Evolutionary conservation across 2,797 vertebrate species (phyloP).

Genomic region (Betta splendens): DNA sequence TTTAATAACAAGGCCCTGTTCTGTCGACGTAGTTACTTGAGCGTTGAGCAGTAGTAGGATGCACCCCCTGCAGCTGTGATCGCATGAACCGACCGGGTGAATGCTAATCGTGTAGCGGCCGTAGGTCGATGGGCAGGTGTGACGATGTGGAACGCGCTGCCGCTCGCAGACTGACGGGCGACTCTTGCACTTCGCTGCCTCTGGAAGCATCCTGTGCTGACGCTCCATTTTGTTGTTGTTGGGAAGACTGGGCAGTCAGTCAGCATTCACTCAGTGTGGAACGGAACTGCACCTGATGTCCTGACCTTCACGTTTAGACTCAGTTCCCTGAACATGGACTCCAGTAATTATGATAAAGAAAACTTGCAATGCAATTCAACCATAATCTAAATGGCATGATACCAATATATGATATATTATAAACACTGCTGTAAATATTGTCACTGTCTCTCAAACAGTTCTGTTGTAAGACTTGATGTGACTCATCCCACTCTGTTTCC

Average conservation of each 20-base stretch:
- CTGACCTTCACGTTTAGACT: conserved; percentile 50
- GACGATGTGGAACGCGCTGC: not conserved
- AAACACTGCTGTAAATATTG: not conserved
- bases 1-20: conserved; percentile 9
- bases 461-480: conserved; percentile 11
- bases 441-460: conserved; percentile 18
- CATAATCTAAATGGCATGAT: not conserved
- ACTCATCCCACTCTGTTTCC: conserved; percentile 47
- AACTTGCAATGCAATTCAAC: too few species aligned
- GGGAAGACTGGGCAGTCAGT: conserved; percentile 11
- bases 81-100: not conserved
- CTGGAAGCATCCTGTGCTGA: not conserved
- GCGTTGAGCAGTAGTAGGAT: conserved; percentile 10
- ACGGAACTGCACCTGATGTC: conserved; percentile 32
- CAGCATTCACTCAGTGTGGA: conserved; percentile 30
- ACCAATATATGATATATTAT: not conserved
- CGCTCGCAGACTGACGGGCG: not conserved
- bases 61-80: conserved; percentile 8
- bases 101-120: not conserved
- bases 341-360: too few species aligned
- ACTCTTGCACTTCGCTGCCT: not conserved
- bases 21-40: conserved; percentile 8
- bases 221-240: conserved; percentile 18
- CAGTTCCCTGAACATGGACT: too few species aligned
- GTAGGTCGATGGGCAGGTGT: conserved; percentile 12